phyloP scores from a whole-genome alignment of 2,113 vertebrate species.

The Chloropsis hardwickii region DNA sequence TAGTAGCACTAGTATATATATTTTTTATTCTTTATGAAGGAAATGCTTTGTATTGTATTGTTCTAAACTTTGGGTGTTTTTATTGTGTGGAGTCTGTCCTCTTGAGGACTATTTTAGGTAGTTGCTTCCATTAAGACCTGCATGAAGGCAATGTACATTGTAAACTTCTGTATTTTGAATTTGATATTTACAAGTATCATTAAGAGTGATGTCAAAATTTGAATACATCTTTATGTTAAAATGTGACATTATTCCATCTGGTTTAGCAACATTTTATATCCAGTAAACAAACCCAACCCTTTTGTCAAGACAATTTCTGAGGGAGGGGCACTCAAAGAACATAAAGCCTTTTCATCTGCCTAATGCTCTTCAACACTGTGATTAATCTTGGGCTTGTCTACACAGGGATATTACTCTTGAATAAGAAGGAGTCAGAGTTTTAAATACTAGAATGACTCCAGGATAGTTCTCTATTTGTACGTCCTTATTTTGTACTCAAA shows the following conservation, averaged over 20 bases:
- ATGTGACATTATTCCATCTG: constrained; percentile 18
- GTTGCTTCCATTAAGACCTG: neutral
- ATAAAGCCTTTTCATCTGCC: constrained; percentile 47
- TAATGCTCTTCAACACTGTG: constrained; percentile 35
- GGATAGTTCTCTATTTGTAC: neutral
- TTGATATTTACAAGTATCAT: neutral
- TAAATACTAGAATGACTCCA: neutral
- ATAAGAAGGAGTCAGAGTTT: constrained; percentile 19
- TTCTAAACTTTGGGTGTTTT: neutral
- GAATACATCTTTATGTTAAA: constrained; percentile 16
- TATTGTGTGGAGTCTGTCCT: neutral
- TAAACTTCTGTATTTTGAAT: neutral
- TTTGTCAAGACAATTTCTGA: constrained; percentile 41
- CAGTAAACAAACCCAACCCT: constrained; percentile 60
- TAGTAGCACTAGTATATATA: neutral
- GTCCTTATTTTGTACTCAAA: constrained; percentile 2
- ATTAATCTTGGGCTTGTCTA: constrained; percentile 59
- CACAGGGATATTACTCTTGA: constrained; percentile 8
- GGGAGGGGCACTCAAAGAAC: constrained; percentile 42
- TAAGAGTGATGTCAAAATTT: constrained; percentile 6
- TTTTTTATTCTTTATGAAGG: neutral
- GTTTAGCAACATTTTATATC: constrained; percentile 49
- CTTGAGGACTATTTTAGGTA: neutral
- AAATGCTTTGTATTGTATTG: neutral
- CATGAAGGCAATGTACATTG: neutral